phyloP scores from a whole-genome alignment of 2,888 invertebrate species.

The Drosophila mulleri region DNA sequence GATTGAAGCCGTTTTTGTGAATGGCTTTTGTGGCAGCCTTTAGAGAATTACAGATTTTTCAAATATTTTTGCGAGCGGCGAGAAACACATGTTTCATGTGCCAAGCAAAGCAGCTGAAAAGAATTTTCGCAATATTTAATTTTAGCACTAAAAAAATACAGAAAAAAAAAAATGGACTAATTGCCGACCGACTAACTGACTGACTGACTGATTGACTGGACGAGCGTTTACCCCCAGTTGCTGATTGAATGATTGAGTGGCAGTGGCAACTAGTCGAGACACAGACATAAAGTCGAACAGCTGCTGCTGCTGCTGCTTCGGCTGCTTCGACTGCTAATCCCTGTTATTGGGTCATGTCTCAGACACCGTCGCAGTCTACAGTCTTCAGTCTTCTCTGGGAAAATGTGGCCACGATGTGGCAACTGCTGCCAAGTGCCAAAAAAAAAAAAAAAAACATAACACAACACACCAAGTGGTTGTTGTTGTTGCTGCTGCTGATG shows the following conservation, averaged over 20 bases:
- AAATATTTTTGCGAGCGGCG: conserved; percentile 55
- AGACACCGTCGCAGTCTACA: conserved; percentile 35
- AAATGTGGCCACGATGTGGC: conserved; percentile 74
- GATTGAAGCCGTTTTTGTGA: conserved; percentile 69
- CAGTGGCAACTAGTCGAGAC: conserved; percentile 61
- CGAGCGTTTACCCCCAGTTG: conserved; percentile 44
- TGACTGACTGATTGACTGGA: conserved; percentile 43
- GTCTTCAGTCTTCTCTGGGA: conserved; percentile 64
- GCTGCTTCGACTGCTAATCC: conserved; percentile 57
- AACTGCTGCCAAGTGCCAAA: conserved; percentile 75
- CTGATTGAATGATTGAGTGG: conserved; percentile 78
- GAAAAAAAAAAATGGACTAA: conserved; percentile 74
- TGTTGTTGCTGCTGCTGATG: conserved; percentile 52
- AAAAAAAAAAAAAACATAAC: conserved; percentile 51
- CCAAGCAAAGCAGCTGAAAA: conserved; percentile 49
- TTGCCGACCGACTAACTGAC: conserved; percentile 59
- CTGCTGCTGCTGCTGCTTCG: conserved; percentile 43
- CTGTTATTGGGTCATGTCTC: conserved; percentile 78
- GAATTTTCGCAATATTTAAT: conserved; percentile 81
- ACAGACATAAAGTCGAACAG: conserved; percentile 42
- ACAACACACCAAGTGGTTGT: conserved; percentile 47
- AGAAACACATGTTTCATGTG: conserved; percentile 68
- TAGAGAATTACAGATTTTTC: conserved; percentile 77
- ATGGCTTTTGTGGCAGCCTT: conserved; percentile 47
- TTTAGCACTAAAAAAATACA: conserved; percentile 59